Evolutionary conservation across 1,140 invertebrate species (phyloP), one percentile per base, ranked within the genome.

Genomic region (Sarcophaga bullata): DNA sequence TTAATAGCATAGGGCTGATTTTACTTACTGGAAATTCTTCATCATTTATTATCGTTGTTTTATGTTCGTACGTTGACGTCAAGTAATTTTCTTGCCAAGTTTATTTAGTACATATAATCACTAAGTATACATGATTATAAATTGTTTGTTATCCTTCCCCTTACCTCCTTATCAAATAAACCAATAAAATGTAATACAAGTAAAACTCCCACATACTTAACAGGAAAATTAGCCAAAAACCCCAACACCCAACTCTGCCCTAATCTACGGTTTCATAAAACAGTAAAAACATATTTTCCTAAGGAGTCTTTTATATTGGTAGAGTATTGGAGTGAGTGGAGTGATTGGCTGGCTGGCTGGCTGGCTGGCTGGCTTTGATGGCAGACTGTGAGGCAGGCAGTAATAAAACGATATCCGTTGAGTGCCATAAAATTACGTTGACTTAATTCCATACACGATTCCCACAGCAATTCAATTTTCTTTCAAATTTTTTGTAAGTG

Each of bases 381-480:
- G 13, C 13, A 15, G 3, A 13, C 19, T 19, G 17, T 68, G 62
- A 19, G 19, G 75, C 17, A 52, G 75, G 49, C 17, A 52, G 88
- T 88, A 88, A 88, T 88, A 88, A 88, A 88, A 88, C 87, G 87
- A 88, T 88, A 88, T 88, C 87, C 87, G 85, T 86, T 88, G 87
- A 87, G 85, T 88, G 87, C 87, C 87, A 88, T 88, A 88, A 88
- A 88, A 88, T 78, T 78, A 19, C 75, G 75, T 78, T 78, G 25
- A 78, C 75, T 78, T 78, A 78, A 78, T 88, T 85, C 87, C 85
- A 82, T 87, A 81, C 86, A 86, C 87, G 88, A 88, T 88, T 88
- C 25, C 25, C 25, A 37, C 25, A 37, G 25, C 87, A 88, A 88
- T 88, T 88, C 87, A 88, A 88, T 88, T 85, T 87, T 80, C 47